A percentile compares a stretch with the other conserved stretches of the same genome.
phyloP scores from a whole-genome alignment of 2,888 invertebrate species.

The Lysandra bellargus region DNA sequence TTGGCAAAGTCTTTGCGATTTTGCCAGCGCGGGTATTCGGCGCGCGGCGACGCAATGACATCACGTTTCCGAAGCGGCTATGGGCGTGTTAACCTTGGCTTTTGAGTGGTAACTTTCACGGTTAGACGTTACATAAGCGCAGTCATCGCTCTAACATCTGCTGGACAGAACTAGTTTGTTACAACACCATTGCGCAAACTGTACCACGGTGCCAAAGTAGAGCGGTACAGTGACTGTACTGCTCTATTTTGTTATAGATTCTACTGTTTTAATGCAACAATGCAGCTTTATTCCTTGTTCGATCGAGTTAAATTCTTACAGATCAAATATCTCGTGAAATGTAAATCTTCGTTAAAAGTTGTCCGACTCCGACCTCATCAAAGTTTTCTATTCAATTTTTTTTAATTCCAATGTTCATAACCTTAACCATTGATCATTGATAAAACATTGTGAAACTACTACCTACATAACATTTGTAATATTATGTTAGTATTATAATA shows the following conservation, averaged over 20 bases:
- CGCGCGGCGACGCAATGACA: neutral
- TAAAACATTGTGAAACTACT: constrained; percentile 3
- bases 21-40: neutral
- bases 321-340: neutral
- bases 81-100: constrained; percentile 78
- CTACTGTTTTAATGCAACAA: neutral
- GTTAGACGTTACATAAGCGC: constrained; percentile 78
- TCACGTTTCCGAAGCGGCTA: constrained; percentile 37
- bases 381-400: neutral
- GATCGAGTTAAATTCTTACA: neutral
- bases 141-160: constrained; percentile 55
- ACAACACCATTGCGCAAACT: constrained; percentile 9
- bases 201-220: neutral
- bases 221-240: neutral
- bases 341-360: too few relatives aligned
- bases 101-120: constrained; percentile 80
- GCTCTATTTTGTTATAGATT: neutral
- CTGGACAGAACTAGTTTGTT: constrained; percentile 40
- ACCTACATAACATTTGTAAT: neutral
- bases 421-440: neutral
- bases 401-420: neutral
- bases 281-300: neutral
- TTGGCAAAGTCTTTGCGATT: neutral
- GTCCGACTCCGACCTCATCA: too few relatives aligned
- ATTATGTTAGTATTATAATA: neutral